These are phyloP conservation scores for Eulemur albifrons DNA, from an alignment of 2,797 vertebrate species.

Conservation along the genomic window DNA sequence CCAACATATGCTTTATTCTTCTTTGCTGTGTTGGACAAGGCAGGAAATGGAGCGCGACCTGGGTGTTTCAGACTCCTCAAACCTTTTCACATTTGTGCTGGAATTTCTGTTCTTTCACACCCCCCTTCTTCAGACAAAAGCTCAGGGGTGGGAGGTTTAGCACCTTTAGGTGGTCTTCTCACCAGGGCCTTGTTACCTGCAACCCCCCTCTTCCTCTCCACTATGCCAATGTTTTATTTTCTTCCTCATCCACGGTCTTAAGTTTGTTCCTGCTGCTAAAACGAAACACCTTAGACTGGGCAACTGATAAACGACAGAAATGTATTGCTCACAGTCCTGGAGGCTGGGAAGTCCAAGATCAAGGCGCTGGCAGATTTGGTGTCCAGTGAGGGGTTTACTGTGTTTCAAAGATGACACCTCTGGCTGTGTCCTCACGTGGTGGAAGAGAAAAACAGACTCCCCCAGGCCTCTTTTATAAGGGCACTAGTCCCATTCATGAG, in stretches of 20 bases:
- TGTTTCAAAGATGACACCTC: not conserved
- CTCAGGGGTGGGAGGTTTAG: accelerated
- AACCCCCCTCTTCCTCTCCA: not conserved
- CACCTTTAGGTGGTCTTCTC: too few species aligned
- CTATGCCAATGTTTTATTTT: accelerated
- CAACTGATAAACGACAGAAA: not conserved
- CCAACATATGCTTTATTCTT: accelerated
- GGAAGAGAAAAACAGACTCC: not conserved
- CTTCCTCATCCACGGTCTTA: not conserved
- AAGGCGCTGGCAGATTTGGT: accelerated
- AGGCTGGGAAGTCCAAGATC: not conserved
- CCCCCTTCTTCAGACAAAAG: not conserved
- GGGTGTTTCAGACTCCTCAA: accelerated
- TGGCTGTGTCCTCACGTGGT: not conserved
- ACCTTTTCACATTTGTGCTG: too few species aligned
- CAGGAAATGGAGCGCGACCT: accelerated
- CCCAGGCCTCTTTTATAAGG: not conserved
- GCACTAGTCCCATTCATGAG: not conserved
- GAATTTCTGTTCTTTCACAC: not conserved
- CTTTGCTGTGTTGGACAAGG: accelerated
- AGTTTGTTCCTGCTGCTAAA: not conserved
- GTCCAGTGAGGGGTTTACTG: not conserved
- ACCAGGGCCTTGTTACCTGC: not conserved
- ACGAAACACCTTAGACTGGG: not conserved
- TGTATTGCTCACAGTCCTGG: not conserved